Evolutionary conservation across 92 coral and sea anemone genomes (phyloP).

Genomic region (Parazoanthus swiftii): DNA sequence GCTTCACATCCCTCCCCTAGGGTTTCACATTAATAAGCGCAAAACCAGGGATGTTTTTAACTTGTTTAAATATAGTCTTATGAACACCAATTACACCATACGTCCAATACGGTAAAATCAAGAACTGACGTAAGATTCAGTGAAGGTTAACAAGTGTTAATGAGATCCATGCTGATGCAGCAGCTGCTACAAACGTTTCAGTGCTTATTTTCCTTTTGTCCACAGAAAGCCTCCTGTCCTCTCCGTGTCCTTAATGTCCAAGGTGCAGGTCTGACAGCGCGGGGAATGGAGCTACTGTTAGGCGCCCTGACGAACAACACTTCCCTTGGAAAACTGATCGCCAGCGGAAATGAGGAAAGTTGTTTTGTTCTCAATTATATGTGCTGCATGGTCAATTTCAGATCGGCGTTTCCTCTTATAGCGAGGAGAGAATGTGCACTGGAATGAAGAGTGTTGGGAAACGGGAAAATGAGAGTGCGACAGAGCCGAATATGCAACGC

Average conservation of each 20-base stretch:
- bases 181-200: background rate
- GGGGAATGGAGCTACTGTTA: conserved; percentile 19
- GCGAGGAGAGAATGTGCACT: too few relatives aligned
- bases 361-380: background rate
- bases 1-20: too few relatives aligned
- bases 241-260: conserved; percentile 25
- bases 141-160: background rate
- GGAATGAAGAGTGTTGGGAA: too few relatives aligned
- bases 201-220: background rate
- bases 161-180: background rate
- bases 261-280: conserved; percentile 14
- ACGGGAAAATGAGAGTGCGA: too few relatives aligned
- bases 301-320: conserved; percentile 12
- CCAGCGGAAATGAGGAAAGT: conserved; percentile 36
- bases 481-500: too few relatives aligned
- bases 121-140: background rate
- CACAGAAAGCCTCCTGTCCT: conserved; percentile 17
- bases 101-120: too few relatives aligned
- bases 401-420: too few relatives aligned
- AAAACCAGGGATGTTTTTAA: too few relatives aligned
- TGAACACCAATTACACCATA: too few relatives aligned
- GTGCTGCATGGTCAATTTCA: too few relatives aligned
- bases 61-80: too few relatives aligned
- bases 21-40: too few relatives aligned
- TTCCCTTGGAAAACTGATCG: conserved; percentile 16